Evolutionary conservation across 1,140 invertebrate species (phyloP).

Genomic region (Propsilocerus akamusi): DNA sequence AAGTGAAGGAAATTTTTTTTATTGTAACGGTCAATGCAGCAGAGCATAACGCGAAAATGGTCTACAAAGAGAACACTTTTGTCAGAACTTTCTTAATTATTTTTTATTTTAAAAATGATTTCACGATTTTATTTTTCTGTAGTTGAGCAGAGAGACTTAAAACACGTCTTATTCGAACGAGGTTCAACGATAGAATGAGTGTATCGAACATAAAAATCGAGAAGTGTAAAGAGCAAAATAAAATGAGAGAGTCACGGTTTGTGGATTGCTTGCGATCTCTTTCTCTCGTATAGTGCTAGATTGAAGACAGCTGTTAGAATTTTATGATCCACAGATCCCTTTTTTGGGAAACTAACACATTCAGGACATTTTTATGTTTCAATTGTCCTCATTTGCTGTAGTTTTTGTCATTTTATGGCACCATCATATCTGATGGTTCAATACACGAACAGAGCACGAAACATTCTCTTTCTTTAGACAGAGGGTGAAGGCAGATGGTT

Average conservation of each 20-base stretch:
- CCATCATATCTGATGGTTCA: not conserved
- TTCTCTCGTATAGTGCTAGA: not conserved
- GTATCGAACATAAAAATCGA: not conserved
- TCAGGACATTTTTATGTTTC: not conserved
- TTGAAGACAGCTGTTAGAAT: not conserved
- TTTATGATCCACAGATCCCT: constrained; percentile 1
- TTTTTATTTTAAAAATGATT: not conserved
- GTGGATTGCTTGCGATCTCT: not conserved
- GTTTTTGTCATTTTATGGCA: not conserved
- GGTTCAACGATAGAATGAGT: not conserved
- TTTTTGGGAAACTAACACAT: not conserved
- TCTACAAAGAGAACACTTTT: too few relatives aligned
- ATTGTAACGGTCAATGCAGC: not conserved
- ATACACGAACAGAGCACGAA: not conserved
- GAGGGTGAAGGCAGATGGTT: not conserved
- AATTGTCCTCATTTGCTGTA: not conserved
- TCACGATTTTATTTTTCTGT: not conserved
- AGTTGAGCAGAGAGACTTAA: not conserved
- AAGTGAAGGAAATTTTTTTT: not conserved
- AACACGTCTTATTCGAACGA: not conserved
- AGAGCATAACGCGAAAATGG: not conserved
- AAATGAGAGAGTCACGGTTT: not conserved
- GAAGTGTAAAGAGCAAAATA: not conserved
- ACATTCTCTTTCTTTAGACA: not conserved
- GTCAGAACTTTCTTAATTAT: not conserved